Percentiles rank a stretch among this genome's conserved stretches.
These are phyloP conservation scores for Colaptes auratus DNA, from an alignment of 2,113 vertebrate species.

Conservation along the genomic window DNA sequence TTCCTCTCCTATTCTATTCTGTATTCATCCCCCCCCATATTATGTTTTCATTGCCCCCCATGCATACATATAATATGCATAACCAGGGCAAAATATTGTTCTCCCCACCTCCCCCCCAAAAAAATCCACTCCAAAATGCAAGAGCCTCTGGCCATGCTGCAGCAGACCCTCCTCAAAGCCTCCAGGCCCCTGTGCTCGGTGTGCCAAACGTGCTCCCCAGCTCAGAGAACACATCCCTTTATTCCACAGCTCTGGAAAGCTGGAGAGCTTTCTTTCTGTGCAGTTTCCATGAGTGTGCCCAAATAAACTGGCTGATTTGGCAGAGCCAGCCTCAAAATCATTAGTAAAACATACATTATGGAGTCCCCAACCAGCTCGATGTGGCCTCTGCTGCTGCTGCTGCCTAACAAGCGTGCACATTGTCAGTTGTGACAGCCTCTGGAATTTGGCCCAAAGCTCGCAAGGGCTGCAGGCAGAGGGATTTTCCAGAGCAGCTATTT, in stretches of 20 bases:
- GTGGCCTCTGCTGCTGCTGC: slow-evolving; percentile 29
- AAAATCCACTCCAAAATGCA: not conserved
- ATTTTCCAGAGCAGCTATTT: slow-evolving; percentile 64
- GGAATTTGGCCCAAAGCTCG: slow-evolving; percentile 52
- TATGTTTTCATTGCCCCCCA: not conserved
- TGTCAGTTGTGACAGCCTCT: slow-evolving; percentile 54
- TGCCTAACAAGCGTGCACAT: slow-evolving; percentile 44
- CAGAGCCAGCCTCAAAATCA: slow-evolving; percentile 8
- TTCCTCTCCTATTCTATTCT: too few species aligned
- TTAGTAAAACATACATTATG: slow-evolving; percentile 37
- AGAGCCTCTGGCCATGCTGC: not conserved
- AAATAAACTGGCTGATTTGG: slow-evolving; percentile 58
- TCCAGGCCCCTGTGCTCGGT: not conserved
- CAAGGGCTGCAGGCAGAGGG: not conserved
- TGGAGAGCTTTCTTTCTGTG: slow-evolving; percentile 5
- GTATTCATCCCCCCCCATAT: fast-evolving
- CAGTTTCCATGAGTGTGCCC: slow-evolving; percentile 25
- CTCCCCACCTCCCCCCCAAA: not conserved
- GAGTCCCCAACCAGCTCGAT: not conserved
- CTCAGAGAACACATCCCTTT: slow-evolving; percentile 21
- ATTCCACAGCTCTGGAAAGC: not conserved
- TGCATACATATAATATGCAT: too few species aligned
- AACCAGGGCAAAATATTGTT: not conserved
- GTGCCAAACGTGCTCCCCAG: not conserved
- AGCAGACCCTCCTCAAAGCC: not conserved